phyloP scores from a whole-genome alignment of 2,797 vertebrate species.

The Myotis findleyi region DNA sequence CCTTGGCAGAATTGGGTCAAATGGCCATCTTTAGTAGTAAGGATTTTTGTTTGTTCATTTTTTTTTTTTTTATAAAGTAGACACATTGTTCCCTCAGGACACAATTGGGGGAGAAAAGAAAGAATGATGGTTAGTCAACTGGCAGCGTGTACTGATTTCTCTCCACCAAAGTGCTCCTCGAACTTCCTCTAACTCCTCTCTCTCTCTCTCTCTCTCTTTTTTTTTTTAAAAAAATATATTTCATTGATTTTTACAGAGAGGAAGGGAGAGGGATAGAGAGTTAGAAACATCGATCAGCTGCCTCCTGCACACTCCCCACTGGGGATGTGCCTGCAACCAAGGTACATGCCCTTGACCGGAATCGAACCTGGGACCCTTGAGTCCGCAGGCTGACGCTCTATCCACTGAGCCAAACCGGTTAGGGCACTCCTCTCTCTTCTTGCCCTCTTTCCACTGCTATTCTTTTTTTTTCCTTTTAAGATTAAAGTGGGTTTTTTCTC shows the following conservation, averaged over 20 bases:
- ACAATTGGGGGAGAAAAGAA: background rate
- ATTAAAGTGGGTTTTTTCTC: background rate
- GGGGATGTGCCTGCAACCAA: no score
- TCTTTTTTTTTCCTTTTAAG: background rate
- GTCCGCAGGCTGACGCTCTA: no score
- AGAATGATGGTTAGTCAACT: background rate
- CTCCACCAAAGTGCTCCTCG: background rate
- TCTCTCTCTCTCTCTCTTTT: background rate
- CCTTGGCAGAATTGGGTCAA: background rate
- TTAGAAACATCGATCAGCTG: no score
- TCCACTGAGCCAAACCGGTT: no score
- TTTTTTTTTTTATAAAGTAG: background rate
- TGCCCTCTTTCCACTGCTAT: background rate
- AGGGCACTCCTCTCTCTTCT: background rate
- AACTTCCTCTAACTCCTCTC: background rate
- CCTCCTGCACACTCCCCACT: no score
- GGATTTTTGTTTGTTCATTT: background rate
- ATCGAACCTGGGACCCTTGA: no score
- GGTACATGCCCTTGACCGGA: no score
- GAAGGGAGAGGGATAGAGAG: no score
- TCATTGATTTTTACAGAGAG: no score
- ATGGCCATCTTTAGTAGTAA: background rate
- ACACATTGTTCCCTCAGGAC: background rate
- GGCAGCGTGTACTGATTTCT: background rate
- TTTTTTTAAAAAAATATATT: no score